Base-by-base conservation (phyloP, 2,113 vertebrate species). In the Phaethon lepturus region DNA sequence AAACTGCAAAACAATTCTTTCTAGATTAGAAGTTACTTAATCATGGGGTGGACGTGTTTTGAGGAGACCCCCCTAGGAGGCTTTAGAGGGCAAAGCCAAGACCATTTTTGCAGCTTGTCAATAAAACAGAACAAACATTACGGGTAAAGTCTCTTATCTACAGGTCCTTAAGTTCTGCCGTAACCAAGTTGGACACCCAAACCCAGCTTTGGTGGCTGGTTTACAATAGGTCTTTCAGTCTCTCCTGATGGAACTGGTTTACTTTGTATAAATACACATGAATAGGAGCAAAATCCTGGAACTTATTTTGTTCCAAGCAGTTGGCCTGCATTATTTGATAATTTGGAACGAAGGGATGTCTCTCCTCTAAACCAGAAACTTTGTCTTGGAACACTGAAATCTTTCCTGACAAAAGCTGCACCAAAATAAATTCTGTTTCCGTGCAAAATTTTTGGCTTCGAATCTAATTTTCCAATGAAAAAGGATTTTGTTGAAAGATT, bases 311-410 rank as follows among this genome's bases (percentile, higher is more conserved):
- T 91, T 11, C 50, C 2, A 5, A 71, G 55, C 42, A 50, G 22
- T 19, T 88, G 59, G 42, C 71, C n/a, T 40, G 4, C 33, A 56
- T 52, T 79, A 4, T 53, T 35, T 76, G 68, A 50, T 29, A 47
- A 49, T 31, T 71, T 66, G 60, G 55, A 94, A 78, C 24, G 44
- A 86, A 92, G 28, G 42, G 26, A 63, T 17, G 12, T 44, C 67
- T 68, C 40, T 96, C 89, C 71, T 85, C 52, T 44, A 53, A 85
- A 81, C 35, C 69, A 93, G 80, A 95, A 93, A 68, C 59, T 90
- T 85, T 19, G 22, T 40, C 47, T 76, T 83, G 42, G n/a, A 80
- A 64, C 56, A 47, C 64, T 29, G 56, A 93, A 72, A 59, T 44
- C 47, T 84, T 33, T 55, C 72, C 69, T 78, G 53, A 44, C 40